Evolutionary conservation across 2,113 vertebrate genomes (phyloP).

Genomic region (Colaptes auratus): DNA sequence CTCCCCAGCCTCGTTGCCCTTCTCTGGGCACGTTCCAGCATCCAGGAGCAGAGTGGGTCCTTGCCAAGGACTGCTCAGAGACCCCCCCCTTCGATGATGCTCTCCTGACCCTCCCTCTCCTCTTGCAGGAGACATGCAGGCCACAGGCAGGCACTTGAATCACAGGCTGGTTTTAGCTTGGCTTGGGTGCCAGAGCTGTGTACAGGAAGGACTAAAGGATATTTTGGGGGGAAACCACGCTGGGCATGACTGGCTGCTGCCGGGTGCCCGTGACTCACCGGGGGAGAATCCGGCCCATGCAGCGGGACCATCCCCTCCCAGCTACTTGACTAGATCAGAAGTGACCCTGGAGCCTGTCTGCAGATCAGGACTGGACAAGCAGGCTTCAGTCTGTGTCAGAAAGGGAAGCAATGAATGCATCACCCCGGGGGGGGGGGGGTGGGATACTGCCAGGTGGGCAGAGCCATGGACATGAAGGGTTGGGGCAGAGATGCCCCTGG

Average conservation of each 20-base stretch:
- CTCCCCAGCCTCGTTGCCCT: too few species aligned
- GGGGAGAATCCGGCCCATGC: neutral
- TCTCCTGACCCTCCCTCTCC: neutral
- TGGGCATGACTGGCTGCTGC: neutral
- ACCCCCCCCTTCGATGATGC: too few species aligned
- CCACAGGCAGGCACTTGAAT: neutral
- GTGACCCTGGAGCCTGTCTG: accelerated
- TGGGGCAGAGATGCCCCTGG: neutral
- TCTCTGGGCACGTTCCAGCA: neutral
- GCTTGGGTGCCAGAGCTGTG: neutral
- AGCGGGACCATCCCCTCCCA: neutral
- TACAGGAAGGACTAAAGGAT: neutral
- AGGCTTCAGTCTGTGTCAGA: neutral
- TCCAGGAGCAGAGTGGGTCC: neutral
- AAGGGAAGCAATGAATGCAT: neutral
- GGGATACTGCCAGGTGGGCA: neutral
- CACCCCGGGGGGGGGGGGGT: accelerated
- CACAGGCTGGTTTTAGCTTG: neutral
- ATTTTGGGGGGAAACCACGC: neutral
- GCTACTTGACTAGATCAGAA: neutral
- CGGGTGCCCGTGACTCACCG: neutral
- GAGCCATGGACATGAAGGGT: neutral
- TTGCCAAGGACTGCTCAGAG: neutral
- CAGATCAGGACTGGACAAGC: neutral
- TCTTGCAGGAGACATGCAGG: neutral